Conservation (phyloP, 2,113 vertebrate species). For the Hippocampus comes region DNA sequence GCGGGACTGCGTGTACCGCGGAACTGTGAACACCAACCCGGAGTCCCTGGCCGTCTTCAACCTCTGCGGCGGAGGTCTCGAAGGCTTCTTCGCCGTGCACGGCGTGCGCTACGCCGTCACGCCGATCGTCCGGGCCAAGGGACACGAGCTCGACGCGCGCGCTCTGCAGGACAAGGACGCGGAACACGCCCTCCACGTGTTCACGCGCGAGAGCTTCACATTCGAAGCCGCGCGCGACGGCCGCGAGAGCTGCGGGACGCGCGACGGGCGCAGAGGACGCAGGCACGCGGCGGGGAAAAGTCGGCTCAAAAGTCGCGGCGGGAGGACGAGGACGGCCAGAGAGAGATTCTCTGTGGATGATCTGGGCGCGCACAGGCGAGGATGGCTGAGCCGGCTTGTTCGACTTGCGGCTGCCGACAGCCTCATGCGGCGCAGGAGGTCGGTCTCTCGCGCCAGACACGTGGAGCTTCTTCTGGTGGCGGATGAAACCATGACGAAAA, state of each 20-base stretch:
- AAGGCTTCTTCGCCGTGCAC: constrained; percentile 87
- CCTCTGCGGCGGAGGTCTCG: constrained; percentile 84
- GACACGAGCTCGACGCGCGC: constrained; percentile 69
- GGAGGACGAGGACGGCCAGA: constrained; percentile 6
- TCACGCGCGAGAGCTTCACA: constrained; percentile 81
- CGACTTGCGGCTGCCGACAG: constrained; percentile 8
- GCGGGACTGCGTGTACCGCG: constrained; percentile 82
- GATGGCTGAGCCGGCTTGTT: constrained; percentile 36
- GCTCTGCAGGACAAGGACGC: constrained; percentile 76
- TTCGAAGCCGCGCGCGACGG: constrained; percentile 76
- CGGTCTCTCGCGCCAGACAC: constrained; percentile 87
- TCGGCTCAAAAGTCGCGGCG: neutral
- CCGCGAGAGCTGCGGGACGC: constrained; percentile 63
- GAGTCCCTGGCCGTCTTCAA: constrained; percentile 87
- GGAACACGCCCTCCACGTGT: constrained; percentile 74
- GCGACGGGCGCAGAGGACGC: constrained; percentile 50
- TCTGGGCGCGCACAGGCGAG: constrained; percentile 6
- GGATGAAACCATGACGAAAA: constrained; percentile 85
- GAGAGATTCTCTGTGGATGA: neutral
- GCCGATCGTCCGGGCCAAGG: constrained; percentile 68
- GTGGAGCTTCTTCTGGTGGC: constrained; percentile 96
- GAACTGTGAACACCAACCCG: constrained; percentile 83
- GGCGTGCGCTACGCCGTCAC: constrained; percentile 81
- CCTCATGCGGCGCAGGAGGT: constrained; percentile 65
- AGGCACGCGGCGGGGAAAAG: constrained; percentile 29